Base-by-base conservation (phyloP, 2,888 invertebrate species). In the Parasteatoda lunata region DNA sequence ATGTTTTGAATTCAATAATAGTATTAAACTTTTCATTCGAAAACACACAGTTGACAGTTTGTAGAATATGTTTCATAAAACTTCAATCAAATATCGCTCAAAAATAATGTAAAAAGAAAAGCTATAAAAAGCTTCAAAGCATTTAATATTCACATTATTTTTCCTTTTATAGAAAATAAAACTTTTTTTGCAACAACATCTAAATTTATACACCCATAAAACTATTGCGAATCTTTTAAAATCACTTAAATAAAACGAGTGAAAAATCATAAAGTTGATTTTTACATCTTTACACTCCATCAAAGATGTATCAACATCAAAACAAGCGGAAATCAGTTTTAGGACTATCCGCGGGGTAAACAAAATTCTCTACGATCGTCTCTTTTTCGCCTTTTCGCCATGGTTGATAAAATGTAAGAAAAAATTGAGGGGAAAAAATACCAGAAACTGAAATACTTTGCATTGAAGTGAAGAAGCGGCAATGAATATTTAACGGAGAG, bases 401-500 rank as follows among this genome's bases (percentile, higher is more conserved):
- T 49, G 13, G 45, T 15, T 11, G 54, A 77, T 30, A 15, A 49
- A 65, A 59, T 54, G 47, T n/a, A 30, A 30, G n/a, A 71, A 70
- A n/a, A 71, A 76, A 76, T 65, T 49, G 30, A 64, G 65, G n/a
- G 30, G 65, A 49, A 76, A 76, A 59, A 76, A 47, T 45, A 11
- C 49, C n/a, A 13, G 77, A 68, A 66, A 77, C 51, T 72, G 72
- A 72, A 80, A 80, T 66, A 30, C 70, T 66, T 73, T 80, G 73
- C 80, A 66, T 73, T 30, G 80, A 73, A 73, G 49, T 65, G 66
- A 80, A 72, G 73, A 73, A n/a, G 73, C 66, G 47, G 65, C 72
- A 66, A 73, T 80, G 80, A 80, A 80, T 80, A 80, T 80, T 80
- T 73, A 80, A 80, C 65, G 80, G 68, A 51, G 73, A 15, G 66